Percentiles rank a stretch among this genome's conserved stretches.
Evolutionary conservation across 2,113 vertebrate species (phyloP).

Genomic region (Zeus faber): DNA sequence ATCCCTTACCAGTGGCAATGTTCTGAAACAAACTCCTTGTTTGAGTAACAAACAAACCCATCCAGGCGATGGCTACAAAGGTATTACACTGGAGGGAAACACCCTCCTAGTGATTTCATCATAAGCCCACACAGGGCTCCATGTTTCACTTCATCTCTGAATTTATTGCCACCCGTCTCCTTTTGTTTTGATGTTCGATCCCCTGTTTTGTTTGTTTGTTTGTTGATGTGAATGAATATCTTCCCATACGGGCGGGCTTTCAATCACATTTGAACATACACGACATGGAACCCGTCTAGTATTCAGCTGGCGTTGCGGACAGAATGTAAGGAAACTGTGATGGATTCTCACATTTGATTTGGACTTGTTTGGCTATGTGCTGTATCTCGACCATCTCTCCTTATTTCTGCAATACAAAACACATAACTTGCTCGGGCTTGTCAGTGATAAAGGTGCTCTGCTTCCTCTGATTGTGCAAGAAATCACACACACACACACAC

Average conservation of each 20-base stretch:
- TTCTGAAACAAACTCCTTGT: constrained; percentile 11
- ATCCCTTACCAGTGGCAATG: not conserved
- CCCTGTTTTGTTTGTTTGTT: no score
- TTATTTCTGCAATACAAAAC: constrained; percentile 25
- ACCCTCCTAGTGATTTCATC: no score
- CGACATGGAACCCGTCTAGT: not conserved
- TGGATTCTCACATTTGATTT: constrained; percentile 19
- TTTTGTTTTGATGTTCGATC: no score
- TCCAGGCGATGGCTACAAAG: no score
- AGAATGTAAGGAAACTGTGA: not conserved
- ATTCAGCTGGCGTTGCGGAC: not conserved
- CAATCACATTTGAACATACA: not conserved
- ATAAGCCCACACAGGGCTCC: no score
- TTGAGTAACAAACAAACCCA: constrained; percentile 37
- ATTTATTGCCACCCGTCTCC: no score
- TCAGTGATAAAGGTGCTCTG: constrained; percentile 47
- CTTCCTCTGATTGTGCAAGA: constrained; percentile 66
- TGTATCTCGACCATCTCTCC: constrained; percentile 13
- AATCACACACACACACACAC: constrained; percentile 34
- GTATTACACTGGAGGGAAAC: no score
- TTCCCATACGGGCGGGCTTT: not conserved
- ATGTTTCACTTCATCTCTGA: no score
- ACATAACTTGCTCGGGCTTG: constrained; percentile 48
- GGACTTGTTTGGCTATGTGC: constrained; percentile 9
- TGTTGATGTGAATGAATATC: no score